Base-by-base conservation (phyloP, 2,797 vertebrate genomes). In the Triplophysa bombifrons region DNA sequence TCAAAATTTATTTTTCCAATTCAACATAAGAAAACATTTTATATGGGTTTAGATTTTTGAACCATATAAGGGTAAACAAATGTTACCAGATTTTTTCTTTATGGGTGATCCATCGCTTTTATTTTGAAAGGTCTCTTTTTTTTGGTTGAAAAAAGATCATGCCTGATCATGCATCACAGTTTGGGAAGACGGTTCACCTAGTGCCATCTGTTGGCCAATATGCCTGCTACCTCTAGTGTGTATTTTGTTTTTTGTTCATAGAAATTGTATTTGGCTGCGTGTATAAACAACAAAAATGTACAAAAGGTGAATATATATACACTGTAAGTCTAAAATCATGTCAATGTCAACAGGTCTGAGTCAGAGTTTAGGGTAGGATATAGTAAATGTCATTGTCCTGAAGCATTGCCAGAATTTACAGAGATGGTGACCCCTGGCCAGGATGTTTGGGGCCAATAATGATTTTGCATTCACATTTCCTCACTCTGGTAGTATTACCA, bases 181-280 rank as follows among this genome's bases (percentile, higher is more conserved):
- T 75, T 38, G 60, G 41, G 41, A 63, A 78, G 58, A 19, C 73
- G n/a, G 34, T 4, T 27, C 14, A 27, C 71, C 72, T 48, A 93
- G 89, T 93, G 94, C 93, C 94, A 94, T 92, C 94, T 94, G 90
- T 90, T 93, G 94, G 92, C 79, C 82, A 84, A 50, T 6, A 8
- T 80, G 60, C 72, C 65, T 58, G 38, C 25, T 58, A 22, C 51
- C 63, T 34, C 3, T 73, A 38, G 16, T 73, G 22, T 64, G 3
- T 51, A 27, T 1, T 14, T 58, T 58, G 19, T 5, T 14, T 6
- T 25, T 25, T 25, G 12, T 22, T 53, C 3, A 58, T 58, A 12
- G 10, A 3, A 11, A 13, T 60, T 14, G 25, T 27, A 0, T 12
- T 27, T 61, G 25, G 13, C 13, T 30, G 58, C 20, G 2, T 61